phyloP scores from a whole-genome alignment of 2,797 vertebrate species.

The Pseudopleuronectes americanus region DNA sequence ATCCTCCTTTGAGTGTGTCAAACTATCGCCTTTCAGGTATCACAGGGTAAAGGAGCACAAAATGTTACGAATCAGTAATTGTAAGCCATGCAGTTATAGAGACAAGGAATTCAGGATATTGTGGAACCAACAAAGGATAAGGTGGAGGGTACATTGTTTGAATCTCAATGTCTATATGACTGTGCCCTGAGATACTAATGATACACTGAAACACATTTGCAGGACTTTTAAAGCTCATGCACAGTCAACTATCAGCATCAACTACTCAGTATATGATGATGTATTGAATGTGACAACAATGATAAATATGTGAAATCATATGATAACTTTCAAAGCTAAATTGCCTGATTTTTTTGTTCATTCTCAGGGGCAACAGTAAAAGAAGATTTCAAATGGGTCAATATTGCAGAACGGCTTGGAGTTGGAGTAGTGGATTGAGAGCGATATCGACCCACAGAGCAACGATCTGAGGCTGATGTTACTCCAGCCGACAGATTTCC shows the following conservation, averaged over 20 bases:
- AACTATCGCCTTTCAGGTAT: slow-evolving; percentile 27
- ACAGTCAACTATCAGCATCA: no score
- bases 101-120: slow-evolving; percentile 3
- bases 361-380: background rate
- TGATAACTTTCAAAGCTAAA: background rate
- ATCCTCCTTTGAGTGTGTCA: slow-evolving; percentile 16
- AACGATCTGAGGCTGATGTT: slow-evolving; percentile 65
- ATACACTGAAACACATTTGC: background rate
- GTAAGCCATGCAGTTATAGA: background rate
- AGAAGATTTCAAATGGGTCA: slow-evolving; percentile 46
- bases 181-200: background rate
- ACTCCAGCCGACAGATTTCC: slow-evolving; percentile 66
- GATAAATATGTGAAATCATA: slow-evolving; percentile 17
- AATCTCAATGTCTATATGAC: background rate
- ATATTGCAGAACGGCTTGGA: slow-evolving; percentile 39
- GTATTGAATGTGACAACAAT: slow-evolving; percentile 14
- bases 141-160: slow-evolving; percentile 1
- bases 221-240: background rate
- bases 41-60: slow-evolving; percentile 17
- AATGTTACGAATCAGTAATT: background rate
- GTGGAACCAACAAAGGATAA: slow-evolving; percentile 14
- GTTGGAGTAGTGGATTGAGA: slow-evolving; percentile 55
- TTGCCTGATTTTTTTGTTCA: slow-evolving; percentile 1
- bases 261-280: background rate
- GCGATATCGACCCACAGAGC: slow-evolving; percentile 58